Base-by-base conservation (phyloP, 2,888 invertebrate genomes). In the Abscondita cerata region DNA sequence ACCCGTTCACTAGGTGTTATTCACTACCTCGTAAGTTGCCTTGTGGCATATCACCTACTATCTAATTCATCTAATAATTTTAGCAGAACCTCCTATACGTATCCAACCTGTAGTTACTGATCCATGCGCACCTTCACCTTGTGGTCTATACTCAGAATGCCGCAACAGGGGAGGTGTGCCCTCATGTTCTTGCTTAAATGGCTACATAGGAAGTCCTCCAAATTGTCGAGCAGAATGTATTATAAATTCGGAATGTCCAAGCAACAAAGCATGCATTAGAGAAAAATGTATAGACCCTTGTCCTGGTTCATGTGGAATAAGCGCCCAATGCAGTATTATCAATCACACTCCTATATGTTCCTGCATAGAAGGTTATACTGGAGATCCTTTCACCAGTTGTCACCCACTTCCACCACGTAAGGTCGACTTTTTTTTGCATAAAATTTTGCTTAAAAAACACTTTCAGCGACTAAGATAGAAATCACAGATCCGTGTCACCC, bases 321-420 rank as follows among this genome's bases (percentile, higher is more conserved):
- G 87, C 73, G 86, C 90, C 0, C 80, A 85, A 52, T 90, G 90
- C 67, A 83, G 85, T 69, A 87, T 88, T 47, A 80, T 88, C 8
- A 87, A 86, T 69, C 89, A 89, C 71, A 76, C 86, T 61, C 87
- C 89, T 5, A 82, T 84, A 8, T 90, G 90, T 72, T 83, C 81
- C 57, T 89, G 88, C 69, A 75, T 80, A n/a, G 70, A 80, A 20
- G 87, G 86, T 51, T 87, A 83, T 68, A 85, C 84, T 16, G 91
- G 91, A n/a, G 91, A 93, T 86, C 91, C 92, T 66, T 92, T 92
- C 73, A 86, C 86, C 34, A 87, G 88, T 76, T 93, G 93, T 75
- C 85, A 86, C 61, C 86, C 87, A 73, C 76, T 77, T 63, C 71
- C 71, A 11, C 76, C 78, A 70, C 74, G 79, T 79, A 79, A 77